Conservation (phyloP, 2,113 vertebrate genomes). For the Aldabrachelys gigantea region DNA sequence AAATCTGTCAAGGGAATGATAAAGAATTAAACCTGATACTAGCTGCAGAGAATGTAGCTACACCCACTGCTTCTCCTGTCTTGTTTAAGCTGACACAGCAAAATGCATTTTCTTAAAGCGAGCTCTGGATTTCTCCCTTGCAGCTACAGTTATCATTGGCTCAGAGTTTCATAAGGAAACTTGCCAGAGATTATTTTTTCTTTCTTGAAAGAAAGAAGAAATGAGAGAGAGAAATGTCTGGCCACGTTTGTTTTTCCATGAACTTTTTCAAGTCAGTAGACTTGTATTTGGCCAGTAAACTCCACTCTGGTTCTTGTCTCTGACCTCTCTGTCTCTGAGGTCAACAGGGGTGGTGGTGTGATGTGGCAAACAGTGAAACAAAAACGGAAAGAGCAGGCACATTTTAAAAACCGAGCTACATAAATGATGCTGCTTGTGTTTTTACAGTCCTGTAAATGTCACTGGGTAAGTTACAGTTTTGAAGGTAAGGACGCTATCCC, state of each 20-base stretch:
- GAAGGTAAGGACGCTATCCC: not conserved
- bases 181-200: slow-evolving; percentile 66
- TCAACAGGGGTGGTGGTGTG: slow-evolving; percentile 64
- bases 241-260: slow-evolving; percentile 75
- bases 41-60: slow-evolving; percentile 44
- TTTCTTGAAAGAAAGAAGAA: slow-evolving; percentile 71
- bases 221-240: slow-evolving; percentile 62
- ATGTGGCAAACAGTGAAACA: not conserved
- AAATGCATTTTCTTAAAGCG: slow-evolving; percentile 65
- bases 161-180: slow-evolving; percentile 29
- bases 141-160: slow-evolving; percentile 73
- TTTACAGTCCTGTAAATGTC: not conserved
- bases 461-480: not conserved
- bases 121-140: slow-evolving; percentile 30
- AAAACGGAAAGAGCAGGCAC: slow-evolving; percentile 53
- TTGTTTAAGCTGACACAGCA: slow-evolving; percentile 74
- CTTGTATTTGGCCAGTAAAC: slow-evolving; percentile 67
- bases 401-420: slow-evolving; percentile 59
- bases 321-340: slow-evolving; percentile 59
- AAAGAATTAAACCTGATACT: slow-evolving; percentile 6
- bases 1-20: not conserved
- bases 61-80: slow-evolving; percentile 24
- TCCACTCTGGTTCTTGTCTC: slow-evolving; percentile 31
- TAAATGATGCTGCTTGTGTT: slow-evolving; percentile 23
- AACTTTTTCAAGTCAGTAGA: slow-evolving; percentile 71